Evolutionary conservation across 2,797 vertebrate genomes (phyloP).

Genomic region (Poecile montanus): DNA sequence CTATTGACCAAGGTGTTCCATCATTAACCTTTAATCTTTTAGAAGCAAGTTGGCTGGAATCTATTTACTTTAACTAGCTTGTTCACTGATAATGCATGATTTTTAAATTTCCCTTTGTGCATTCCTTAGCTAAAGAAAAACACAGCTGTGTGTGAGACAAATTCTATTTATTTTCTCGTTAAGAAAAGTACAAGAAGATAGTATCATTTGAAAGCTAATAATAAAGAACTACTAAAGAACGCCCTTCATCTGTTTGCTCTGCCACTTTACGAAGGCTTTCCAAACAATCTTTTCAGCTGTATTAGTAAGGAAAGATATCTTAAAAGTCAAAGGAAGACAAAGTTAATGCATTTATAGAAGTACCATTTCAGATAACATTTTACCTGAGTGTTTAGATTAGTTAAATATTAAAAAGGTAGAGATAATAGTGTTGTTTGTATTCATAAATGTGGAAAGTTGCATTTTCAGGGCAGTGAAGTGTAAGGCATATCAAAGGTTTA

Average conservation of each 20-base stretch:
- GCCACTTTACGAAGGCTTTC: constrained; percentile 81
- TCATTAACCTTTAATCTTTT: constrained; percentile 83
- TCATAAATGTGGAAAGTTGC: constrained; percentile 81
- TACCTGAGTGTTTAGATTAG: constrained; percentile 83
- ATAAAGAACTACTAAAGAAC: constrained; percentile 80
- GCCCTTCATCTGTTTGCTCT: constrained; percentile 81
- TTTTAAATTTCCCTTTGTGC: constrained; percentile 78
- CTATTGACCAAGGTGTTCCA: constrained; percentile 81
- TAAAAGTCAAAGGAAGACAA: constrained; percentile 81
- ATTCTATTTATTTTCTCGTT: constrained; percentile 84
- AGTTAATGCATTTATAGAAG: constrained; percentile 84
- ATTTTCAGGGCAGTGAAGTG: constrained; percentile 78
- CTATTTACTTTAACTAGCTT: constrained; percentile 80
- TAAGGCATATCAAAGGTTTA: constrained; percentile 76
- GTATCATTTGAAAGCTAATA: constrained; percentile 77
- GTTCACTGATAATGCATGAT: constrained; percentile 78
- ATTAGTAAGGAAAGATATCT: constrained; percentile 81
- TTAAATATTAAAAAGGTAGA: constrained; percentile 91
- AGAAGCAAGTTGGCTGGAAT: constrained; percentile 75
- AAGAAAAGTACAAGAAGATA: constrained; percentile 83
- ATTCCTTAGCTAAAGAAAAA: constrained; percentile 79
- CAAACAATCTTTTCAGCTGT: constrained; percentile 83
- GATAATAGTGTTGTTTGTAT: constrained; percentile 81
- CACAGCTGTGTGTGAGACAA: constrained; percentile 78
- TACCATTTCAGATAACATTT: constrained; percentile 88